Base-by-base conservation (phyloP, 2,888 invertebrate species). In the Drosophila vallismaia region DNA sequence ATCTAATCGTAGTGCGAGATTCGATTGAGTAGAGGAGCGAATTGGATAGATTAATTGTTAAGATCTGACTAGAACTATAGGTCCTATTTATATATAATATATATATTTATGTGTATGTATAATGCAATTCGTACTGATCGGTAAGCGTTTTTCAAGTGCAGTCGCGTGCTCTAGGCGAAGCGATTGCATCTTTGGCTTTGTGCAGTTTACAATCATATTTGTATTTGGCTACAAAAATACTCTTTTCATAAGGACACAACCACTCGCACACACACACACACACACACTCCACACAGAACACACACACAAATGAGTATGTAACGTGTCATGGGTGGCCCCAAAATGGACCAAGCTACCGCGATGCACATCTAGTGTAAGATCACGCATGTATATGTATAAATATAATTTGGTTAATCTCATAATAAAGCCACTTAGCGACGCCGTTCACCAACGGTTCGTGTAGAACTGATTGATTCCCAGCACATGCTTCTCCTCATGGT, bases 401-500 rank as follows among this genome's bases (percentile, higher is more conserved):
- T 82, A 87, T 63, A 81, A 81, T 87, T 83, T 75, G 72, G 72
- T 81, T 78, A 70, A 76, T 87, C 67, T 78, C 67, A 79, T 74
- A 63, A 64, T 76, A 75, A 82, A 78, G 82, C 85, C 85, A 86
- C 82, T 68, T 76, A 53, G 40, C 74, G 63, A 74, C 58, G 62
- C 42, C 57, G 58, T 62, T 76, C 74, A 89, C 87, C 89, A 89
- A 76, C 90, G 91, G 80, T 86, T 89, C 69, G 79, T 74, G 58
- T 91, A 91, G 64, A 92, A 92, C 83, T 92, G 92, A 90, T 93
- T 93, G 74, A 93, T 92, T 75, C 93, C 92, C 76, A 93, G 89
- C 49, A 93, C 92, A 89, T 94, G 93, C 89, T 94, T 94, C 83
- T 94, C 94, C 59, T 93, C 92, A 79, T 94, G 94, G 90, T 94